These are phyloP conservation scores for Nansenia antarctica DNA, from an alignment of 2,113 vertebrate genomes.

Conservation along the genomic window DNA sequence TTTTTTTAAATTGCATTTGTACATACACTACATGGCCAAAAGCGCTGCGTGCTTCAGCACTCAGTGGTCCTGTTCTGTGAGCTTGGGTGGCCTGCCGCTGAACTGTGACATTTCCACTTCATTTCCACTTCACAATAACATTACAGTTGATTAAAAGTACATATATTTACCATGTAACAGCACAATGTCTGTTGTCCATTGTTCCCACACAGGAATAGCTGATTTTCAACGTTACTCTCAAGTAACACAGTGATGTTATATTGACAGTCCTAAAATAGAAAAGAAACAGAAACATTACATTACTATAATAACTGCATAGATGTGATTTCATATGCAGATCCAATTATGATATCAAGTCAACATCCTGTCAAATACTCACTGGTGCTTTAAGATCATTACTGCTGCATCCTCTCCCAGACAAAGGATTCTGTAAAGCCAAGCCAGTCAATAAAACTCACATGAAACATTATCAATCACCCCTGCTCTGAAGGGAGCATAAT, in stretches of 20 bases:
- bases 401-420: conserved; percentile 17
- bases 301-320: neutral
- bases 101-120: too few relatives aligned
- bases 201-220: conserved; percentile 52
- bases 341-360: neutral
- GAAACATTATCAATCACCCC: neutral
- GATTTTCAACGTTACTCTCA: neutral
- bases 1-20: too few relatives aligned
- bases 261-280: conserved; percentile 34
- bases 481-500: neutral
- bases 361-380: conserved; percentile 21
- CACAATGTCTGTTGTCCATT: neutral
- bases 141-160: neutral
- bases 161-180: conserved; percentile 56
- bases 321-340: neutral
- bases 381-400: accelerated
- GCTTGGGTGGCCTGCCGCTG: too few relatives aligned
- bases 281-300: neutral
- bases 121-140: too few relatives aligned
- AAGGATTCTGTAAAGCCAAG: conserved; percentile 23
- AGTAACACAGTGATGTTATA: conserved; percentile 50
- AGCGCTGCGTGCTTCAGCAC: too few relatives aligned
- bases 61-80: too few relatives aligned
- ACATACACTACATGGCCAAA: too few relatives aligned
- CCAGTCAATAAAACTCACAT: neutral